phyloP scores from a whole-genome alignment of 2,888 invertebrate species.

The Vesta saturnalis region DNA sequence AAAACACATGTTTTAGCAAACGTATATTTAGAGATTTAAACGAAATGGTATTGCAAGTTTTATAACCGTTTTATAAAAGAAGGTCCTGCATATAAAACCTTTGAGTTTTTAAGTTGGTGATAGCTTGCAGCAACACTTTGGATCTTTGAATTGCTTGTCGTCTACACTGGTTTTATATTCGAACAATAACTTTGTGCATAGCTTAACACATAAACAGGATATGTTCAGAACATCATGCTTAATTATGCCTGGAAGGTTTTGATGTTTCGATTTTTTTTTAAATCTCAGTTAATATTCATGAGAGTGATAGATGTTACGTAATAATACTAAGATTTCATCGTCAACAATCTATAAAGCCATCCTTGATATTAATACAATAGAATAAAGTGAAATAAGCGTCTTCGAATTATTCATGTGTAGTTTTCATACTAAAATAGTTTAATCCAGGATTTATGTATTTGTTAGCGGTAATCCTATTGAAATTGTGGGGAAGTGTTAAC shows the following conservation, averaged over 20 bases:
- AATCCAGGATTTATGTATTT: too few species aligned
- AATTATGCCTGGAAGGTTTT: neutral
- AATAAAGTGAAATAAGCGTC: too few species aligned
- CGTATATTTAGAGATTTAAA: neutral
- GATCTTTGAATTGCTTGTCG: constrained; percentile 26
- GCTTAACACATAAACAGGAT: neutral
- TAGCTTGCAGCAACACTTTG: constrained; percentile 34
- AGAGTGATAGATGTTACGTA: too few species aligned
- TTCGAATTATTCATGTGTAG: too few species aligned
- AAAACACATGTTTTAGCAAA: neutral
- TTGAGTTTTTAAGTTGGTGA: constrained; percentile 16
- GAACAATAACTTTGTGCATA: constrained; percentile 16
- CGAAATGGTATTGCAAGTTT: constrained; percentile 11
- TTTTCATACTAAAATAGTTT: too few species aligned
- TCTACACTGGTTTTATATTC: constrained; percentile 24
- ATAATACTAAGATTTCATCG: too few species aligned
- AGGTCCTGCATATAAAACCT: constrained; percentile 16
- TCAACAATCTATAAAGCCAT: too few species aligned
- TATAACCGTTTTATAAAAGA: constrained; percentile 12
- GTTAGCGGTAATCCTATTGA: too few species aligned
- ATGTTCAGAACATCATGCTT: neutral
- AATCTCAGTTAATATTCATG: too few species aligned
- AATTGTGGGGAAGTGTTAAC: too few species aligned
- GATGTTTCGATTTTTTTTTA: neutral
- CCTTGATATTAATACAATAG: too few species aligned